Evolutionary conservation across 2,888 invertebrate species (phyloP).

Genomic region (Agrypnus murinus): DNA sequence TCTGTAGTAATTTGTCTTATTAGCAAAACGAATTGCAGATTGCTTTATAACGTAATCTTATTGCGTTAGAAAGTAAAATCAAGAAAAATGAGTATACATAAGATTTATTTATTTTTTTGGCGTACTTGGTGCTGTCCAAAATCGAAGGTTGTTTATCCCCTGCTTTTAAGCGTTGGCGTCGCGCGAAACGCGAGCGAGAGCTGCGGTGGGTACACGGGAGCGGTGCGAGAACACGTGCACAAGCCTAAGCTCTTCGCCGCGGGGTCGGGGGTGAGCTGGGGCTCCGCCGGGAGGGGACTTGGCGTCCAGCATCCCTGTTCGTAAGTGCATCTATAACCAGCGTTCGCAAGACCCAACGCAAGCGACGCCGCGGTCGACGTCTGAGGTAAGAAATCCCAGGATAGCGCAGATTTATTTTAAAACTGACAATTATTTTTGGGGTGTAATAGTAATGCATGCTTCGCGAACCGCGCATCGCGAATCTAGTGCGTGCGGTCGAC

Average conservation of each 20-base stretch:
- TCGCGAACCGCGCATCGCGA: slow-evolving; percentile 53
- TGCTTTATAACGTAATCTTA: too few relatives aligned
- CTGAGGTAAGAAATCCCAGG: slow-evolving; percentile 59
- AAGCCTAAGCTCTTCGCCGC: slow-evolving; percentile 55
- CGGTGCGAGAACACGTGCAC: slow-evolving; percentile 60
- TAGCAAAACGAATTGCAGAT: too few relatives aligned
- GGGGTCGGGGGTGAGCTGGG: slow-evolving; percentile 56
- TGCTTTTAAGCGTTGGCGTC: slow-evolving; percentile 56
- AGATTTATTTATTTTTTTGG: background rate
- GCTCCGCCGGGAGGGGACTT: slow-evolving; percentile 59
- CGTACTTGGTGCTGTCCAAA: slow-evolving; percentile 27
- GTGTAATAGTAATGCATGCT: slow-evolving; percentile 59
- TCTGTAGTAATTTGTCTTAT: too few relatives aligned
- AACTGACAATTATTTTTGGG: slow-evolving; percentile 61
- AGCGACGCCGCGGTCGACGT: slow-evolving; percentile 56
- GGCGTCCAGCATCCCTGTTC: slow-evolving; percentile 61
- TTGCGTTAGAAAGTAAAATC: too few relatives aligned
- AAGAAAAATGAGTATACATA: too few relatives aligned
- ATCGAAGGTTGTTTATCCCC: slow-evolving; percentile 54
- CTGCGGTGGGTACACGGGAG: slow-evolving; percentile 52
- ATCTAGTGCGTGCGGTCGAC: slow-evolving; percentile 52
- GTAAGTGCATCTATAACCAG: slow-evolving; percentile 60
- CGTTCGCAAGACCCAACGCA: slow-evolving; percentile 57
- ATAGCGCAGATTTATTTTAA: slow-evolving; percentile 61
- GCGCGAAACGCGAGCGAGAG: slow-evolving; percentile 56